Evolutionary conservation across 2,888 invertebrate species (phyloP), one percentile per base, ranked within the genome.

Genomic region (Leptura quadrifasciata): DNA sequence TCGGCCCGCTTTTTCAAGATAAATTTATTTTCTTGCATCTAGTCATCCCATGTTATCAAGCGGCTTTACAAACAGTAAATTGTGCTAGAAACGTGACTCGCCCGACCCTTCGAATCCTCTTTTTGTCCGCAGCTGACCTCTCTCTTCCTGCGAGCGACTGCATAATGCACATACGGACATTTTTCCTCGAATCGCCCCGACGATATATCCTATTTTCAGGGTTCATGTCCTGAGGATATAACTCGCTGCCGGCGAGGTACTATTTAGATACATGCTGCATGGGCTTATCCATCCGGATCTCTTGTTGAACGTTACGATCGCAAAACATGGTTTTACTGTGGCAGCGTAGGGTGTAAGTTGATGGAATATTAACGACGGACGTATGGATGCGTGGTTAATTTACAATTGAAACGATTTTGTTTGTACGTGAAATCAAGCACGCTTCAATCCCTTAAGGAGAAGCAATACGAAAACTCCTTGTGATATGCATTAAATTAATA

Each of bases 11-110:
- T 58, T 74, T 74, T 68, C 73, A 64, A 72, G 75, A 72, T 75
- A 61, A 77, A 80, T 80, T 80, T 81, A 79, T 79, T 77, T 81
- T 75, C 79, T 77, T 79, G 78, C 80, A 81, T 80, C 77, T 75
- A 78, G 80, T 78, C 79, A 75, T 75, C 75, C 64, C 73, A 74
- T 76, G 79, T 81, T 80, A 81, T 83, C 81, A 81, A 76, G 75
- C 78, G 73, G 76, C 78, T 78, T 80, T 79, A 81, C 83, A 83
- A 80, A 78, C 78, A 83, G 81, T 82, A 83, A 82, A 83, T 81
- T 79, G 79, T 78, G 65, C 74, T 76, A 65, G 75, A 74, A 78
- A 83, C 82, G 83, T 83, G 82, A 81, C 81, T 82, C 60, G 24
- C 72, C 70, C 72, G 72, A 60, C 75, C 77, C 76, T 70, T 58